Percentiles rank a stretch among this genome's conserved stretches.
Evolutionary conservation across 37 sponge, comb jelly and placozoan genomes (phyloP).

Genomic region (Ianthella basta): DNA sequence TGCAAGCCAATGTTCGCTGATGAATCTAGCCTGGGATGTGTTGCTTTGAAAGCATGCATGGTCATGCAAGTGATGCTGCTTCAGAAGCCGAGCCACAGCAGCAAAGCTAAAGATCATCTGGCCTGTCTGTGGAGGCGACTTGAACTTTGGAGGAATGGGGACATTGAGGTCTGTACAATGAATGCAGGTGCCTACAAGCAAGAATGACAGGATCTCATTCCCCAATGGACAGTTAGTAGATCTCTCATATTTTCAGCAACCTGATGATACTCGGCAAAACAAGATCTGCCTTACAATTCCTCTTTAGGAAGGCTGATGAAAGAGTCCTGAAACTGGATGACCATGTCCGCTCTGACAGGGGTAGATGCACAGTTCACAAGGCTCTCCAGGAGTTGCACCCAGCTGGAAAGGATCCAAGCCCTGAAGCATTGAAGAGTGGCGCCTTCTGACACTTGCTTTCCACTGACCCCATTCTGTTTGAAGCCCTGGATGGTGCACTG

Average conservation of each 20-base stretch:
- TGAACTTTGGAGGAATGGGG: neutral
- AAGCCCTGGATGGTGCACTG: neutral
- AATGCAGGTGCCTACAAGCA: neutral
- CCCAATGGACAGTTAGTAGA: neutral
- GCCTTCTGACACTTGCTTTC: neutral
- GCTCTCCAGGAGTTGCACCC: constrained; percentile 2
- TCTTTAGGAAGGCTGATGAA: neutral
- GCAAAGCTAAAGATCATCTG: constrained; percentile 9
- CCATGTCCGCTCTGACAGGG: neutral
- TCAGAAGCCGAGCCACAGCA: constrained; percentile 5
- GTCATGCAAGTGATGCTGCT: constrained; percentile 20
- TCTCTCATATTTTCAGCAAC: neutral
- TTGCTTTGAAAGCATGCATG: constrained; percentile 14
- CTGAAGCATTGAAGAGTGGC: neutral
- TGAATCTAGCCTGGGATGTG: neutral
- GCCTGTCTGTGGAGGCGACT: constrained; percentile 9
- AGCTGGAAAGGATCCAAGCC: neutral
- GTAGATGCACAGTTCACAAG: neutral
- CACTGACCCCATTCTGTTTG: neutral
- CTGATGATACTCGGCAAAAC: constrained; percentile 18
- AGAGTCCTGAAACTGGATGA: neutral
- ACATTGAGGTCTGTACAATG: neutral
- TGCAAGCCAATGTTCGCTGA: no score
- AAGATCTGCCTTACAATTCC: neutral
- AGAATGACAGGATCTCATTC: neutral